Percentiles rank a stretch among this genome's conserved stretches.
These are phyloP conservation scores for Oryzias curvinotus DNA, from an alignment of 2,113 vertebrate genomes.

Conservation along the genomic window DNA sequence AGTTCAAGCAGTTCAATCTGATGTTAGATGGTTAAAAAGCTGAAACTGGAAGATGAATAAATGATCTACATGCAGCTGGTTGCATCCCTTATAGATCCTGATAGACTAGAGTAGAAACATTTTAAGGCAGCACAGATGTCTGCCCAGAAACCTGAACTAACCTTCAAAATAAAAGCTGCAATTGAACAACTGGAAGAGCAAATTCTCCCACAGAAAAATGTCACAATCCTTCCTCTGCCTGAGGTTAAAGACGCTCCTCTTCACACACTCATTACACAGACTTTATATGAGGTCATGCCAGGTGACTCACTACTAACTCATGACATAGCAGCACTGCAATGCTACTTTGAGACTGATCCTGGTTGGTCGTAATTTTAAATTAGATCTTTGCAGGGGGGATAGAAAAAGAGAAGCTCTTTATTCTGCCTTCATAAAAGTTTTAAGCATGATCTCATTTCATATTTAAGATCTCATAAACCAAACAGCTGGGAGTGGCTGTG, in stretches of 20 bases:
- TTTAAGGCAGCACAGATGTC: too few relatives aligned
- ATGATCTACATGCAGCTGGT: too few relatives aligned
- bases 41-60: too few relatives aligned
- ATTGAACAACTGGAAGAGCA: too few relatives aligned
- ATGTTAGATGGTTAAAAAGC: too few relatives aligned
- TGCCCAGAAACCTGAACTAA: too few relatives aligned
- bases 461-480: constrained; percentile 58
- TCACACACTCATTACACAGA: constrained; percentile 38
- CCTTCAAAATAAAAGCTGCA: too few relatives aligned
- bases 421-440: constrained; percentile 53
- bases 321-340: constrained; percentile 58
- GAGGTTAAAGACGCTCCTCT: constrained; percentile 34
- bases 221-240: neutral
- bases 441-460: constrained; percentile 67
- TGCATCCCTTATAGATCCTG: too few relatives aligned
- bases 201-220: too few relatives aligned
- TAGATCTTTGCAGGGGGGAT: constrained; percentile 61
- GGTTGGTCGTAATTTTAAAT: constrained; percentile 54
- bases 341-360: constrained; percentile 51
- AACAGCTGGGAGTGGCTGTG: constrained; percentile 24
- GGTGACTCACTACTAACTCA: constrained; percentile 66
- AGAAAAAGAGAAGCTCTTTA: constrained; percentile 37
- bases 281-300: constrained; percentile 58
- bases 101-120: too few relatives aligned
- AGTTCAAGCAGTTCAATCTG: too few relatives aligned